Percentiles rank a stretch among this genome's conserved stretches.
Conservation (phyloP, 2,888 invertebrate species). For the Lithophane ornitopus region DNA sequence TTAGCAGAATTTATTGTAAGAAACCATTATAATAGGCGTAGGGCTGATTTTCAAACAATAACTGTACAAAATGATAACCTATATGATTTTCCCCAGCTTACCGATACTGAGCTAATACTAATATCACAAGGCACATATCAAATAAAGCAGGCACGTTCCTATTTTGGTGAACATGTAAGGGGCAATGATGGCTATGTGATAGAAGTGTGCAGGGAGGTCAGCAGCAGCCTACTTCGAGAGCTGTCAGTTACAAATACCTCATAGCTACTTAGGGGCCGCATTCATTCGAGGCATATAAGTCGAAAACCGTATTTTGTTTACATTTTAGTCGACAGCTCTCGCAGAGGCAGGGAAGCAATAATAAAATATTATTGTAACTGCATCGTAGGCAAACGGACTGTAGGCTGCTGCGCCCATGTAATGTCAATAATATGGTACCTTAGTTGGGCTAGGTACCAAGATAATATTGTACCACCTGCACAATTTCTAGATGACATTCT, state of each 20-base stretch:
- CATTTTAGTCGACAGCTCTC: too few species aligned
- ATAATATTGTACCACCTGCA: not conserved
- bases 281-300: too few species aligned
- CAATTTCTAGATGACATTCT: not conserved
- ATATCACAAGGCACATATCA: constrained; percentile 10
- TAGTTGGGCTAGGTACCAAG: constrained; percentile 1
- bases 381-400: not conserved
- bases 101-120: not conserved
- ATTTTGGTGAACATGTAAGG: constrained; percentile 5
- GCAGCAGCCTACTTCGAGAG: constrained; percentile 12
- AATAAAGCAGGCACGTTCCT: constrained; percentile 22
- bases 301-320: too few species aligned
- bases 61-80: constrained; percentile 3
- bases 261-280: too few species aligned
- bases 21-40: constrained; percentile 6
- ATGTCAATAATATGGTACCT: not conserved
- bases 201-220: constrained; percentile 25
- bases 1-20: constrained; percentile 7
- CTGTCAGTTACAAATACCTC: not conserved
- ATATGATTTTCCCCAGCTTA: constrained; percentile 8
- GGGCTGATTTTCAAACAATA: not conserved
- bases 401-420: not conserved
- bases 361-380: constrained; percentile 10
- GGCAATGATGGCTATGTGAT: not conserved
- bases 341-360: not conserved